Evolutionary conservation across 2,797 vertebrate genomes (phyloP).

Genomic region (Scolopax bukidnonensis): DNA sequence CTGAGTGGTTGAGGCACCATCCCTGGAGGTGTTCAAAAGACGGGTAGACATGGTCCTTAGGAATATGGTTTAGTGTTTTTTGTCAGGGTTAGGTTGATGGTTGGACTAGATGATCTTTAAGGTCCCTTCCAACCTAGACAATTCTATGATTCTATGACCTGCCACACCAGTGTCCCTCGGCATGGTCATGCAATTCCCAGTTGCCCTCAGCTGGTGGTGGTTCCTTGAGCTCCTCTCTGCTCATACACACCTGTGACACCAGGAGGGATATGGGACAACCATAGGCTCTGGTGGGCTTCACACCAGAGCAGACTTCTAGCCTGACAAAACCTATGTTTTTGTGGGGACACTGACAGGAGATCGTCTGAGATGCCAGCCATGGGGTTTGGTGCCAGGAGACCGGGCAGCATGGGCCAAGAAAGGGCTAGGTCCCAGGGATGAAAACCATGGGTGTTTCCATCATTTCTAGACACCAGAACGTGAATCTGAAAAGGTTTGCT

Average conservation of each 20-base stretch:
- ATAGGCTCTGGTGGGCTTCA: neutral
- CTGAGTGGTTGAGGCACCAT: too few relatives aligned
- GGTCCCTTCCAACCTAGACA: too few relatives aligned
- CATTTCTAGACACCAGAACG: neutral
- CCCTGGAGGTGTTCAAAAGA: too few relatives aligned
- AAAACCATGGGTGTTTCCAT: constrained; percentile 2
- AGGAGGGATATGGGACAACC: neutral
- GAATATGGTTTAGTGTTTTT: too few relatives aligned
- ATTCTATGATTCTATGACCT: too few relatives aligned
- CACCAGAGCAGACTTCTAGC: neutral
- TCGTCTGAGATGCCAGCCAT: neutral
- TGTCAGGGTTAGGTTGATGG: too few relatives aligned
- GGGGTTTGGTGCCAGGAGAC: neutral
- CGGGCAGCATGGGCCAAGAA: neutral
- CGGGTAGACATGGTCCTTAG: too few relatives aligned
- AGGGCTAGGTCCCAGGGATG: neutral
- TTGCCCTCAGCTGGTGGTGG: neutral
- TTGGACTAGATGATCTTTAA: too few relatives aligned
- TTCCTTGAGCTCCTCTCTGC: neutral
- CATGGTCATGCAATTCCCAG: neutral
- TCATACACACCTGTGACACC: rapidly evolving
- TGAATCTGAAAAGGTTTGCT: constrained; percentile 24
- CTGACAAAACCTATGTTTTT: neutral
- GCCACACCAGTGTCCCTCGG: neutral
- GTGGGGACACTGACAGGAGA: neutral